These are phyloP conservation scores for Chiroxiphia lanceolata DNA, from an alignment of 2,797 vertebrate species.

Conservation along the genomic window DNA sequence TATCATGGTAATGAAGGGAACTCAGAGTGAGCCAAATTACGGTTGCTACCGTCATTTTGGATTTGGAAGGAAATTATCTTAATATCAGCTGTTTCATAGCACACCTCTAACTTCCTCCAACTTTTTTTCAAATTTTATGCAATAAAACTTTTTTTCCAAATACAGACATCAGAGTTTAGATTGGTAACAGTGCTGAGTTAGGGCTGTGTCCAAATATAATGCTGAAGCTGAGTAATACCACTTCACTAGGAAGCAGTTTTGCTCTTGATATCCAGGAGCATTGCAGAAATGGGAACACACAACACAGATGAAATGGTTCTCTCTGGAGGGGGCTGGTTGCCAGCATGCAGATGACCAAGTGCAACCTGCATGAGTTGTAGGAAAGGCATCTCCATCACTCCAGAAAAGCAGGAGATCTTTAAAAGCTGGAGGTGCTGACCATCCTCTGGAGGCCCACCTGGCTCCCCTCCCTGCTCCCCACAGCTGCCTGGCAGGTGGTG, in stretches of 20 bases:
- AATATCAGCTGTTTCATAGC: not conserved
- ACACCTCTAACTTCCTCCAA: not conserved
- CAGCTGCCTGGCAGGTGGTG: not conserved
- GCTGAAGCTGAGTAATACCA: not conserved
- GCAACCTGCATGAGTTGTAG: rapidly evolving
- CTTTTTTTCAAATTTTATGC: not conserved
- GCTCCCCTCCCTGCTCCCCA: not conserved
- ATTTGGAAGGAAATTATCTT: not conserved
- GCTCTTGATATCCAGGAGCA: not conserved
- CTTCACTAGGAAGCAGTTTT: not conserved
- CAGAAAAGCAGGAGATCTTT: not conserved
- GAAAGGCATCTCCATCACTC: not conserved
- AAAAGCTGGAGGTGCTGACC: not conserved
- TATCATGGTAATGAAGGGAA: rapidly evolving
- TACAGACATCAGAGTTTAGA: rapidly evolving
- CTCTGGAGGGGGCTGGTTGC: not conserved
- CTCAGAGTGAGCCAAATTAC: not conserved
- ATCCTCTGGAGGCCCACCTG: rapidly evolving
- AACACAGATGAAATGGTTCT: rapidly evolving
- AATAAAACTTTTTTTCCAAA: not conserved
- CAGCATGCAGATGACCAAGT: not conserved
- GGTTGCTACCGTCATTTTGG: not conserved
- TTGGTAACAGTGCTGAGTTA: not conserved
- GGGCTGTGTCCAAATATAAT: not conserved
- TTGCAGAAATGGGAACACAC: not conserved